Evolutionary conservation across 37 sponge, comb jelly and placozoan species (phyloP).

Genomic region (Mnemiopsis leidyi): DNA sequence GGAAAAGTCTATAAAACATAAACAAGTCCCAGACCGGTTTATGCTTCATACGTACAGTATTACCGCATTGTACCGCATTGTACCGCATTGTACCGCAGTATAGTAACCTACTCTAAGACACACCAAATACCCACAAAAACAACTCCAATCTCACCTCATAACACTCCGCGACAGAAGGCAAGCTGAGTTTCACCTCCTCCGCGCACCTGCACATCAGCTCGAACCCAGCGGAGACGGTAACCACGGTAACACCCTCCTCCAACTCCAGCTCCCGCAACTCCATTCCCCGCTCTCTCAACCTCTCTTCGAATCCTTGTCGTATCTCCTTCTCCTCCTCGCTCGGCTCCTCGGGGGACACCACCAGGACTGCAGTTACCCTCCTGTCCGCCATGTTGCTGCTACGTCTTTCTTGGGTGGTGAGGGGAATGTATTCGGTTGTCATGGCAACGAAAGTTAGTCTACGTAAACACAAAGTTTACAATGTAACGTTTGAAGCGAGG

Average conservation of each 20-base stretch:
- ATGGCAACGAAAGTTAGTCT: background rate
- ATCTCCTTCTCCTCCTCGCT: background rate
- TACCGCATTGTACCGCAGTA: too few species aligned
- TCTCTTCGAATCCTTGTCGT: background rate
- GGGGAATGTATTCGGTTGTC: background rate
- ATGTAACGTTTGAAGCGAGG: too few species aligned
- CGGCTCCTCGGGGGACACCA: background rate
- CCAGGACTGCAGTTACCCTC: background rate
- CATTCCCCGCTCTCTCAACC: background rate
- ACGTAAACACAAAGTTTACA: too few species aligned
- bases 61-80: too few species aligned
- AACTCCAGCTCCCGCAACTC: background rate
- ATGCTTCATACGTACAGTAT: too few species aligned
- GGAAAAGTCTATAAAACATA: too few species aligned
- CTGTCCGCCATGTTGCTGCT: background rate
- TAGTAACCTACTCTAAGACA: too few species aligned
- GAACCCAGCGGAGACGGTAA: background rate
- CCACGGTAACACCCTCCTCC: background rate
- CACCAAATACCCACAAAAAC: too few species aligned
- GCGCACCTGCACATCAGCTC: background rate
- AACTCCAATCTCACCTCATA: background rate
- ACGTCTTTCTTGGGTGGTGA: background rate
- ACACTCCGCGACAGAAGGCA: background rate
- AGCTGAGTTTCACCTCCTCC: background rate
- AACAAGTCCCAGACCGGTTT: too few species aligned